A percentile compares a stretch with the other conserved stretches of the same genome.
These are phyloP conservation scores for Taeniopygia guttata DNA, from an alignment of 2,797 vertebrate genomes.

Conservation along the genomic window DNA sequence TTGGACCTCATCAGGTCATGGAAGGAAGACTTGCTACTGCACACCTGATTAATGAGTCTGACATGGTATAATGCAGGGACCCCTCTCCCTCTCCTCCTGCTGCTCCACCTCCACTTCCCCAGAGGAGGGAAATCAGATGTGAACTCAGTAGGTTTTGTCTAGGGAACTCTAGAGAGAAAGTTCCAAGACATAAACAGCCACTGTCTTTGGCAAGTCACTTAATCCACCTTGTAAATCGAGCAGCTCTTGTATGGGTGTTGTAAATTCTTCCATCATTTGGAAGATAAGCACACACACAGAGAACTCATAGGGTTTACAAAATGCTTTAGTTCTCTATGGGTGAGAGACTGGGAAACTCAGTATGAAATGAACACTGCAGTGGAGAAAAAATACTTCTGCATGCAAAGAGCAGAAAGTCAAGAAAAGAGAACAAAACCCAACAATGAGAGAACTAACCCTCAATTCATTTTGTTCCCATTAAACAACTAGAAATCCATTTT, in stretches of 20 bases:
- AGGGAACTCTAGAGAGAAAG: background rate
- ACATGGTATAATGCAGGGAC: rapidly evolving
- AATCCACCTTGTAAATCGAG: background rate
- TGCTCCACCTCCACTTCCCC: background rate
- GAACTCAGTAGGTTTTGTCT: background rate
- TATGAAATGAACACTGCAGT: background rate
- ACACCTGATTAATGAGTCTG: background rate
- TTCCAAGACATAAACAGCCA: background rate
- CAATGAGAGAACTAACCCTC: background rate
- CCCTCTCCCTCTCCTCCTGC: background rate
- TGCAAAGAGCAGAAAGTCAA: background rate
- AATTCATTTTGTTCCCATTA: background rate
- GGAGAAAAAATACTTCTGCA: background rate
- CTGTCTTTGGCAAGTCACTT: background rate
- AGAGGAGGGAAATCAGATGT: background rate
- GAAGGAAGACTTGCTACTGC: background rate
- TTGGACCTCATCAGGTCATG: background rate
- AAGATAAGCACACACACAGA: background rate
- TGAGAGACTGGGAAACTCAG: background rate
- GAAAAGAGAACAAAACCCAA: background rate
- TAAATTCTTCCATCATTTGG: background rate
- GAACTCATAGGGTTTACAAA: background rate
- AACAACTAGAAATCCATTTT: background rate
- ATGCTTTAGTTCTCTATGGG: background rate
- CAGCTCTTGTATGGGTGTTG: background rate